Base-by-base conservation (phyloP, 2,113 vertebrate genomes). In the Seriola quinqueradiata region DNA sequence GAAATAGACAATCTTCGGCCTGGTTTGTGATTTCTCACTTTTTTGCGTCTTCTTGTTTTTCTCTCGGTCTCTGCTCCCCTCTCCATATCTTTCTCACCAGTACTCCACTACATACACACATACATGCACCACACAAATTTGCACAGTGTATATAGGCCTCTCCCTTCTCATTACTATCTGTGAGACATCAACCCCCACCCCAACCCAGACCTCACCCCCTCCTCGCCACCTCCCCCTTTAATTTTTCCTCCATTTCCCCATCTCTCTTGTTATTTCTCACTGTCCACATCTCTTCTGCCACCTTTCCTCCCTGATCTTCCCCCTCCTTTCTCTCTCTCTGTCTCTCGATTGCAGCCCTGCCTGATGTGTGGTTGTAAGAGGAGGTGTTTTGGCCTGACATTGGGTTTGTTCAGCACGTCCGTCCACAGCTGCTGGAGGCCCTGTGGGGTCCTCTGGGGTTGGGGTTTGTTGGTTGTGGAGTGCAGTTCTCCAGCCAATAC, bases 401-500 rank as follows among this genome's bases (percentile, higher is more conserved):
- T 87, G 86, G 82, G 84, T 92, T 94, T 92, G 84, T 90, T 83
- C 74, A 77, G 89, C 90, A 90, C 75, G 85, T 93, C 71, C 17
- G 34, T 87, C 84, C 71, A 80, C 81, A 86, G 80, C 79, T 90
- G 86, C 91, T 82, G 70, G 66, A 87, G 74, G 90, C 85, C 89
- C 84, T 72, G 65, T 72, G 68, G 82, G 82, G 66, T 90, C 87
- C 89, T 80, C 61, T 76, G 72, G 83, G 85, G 82, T 90, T 21
- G 59, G 83, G 89, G 63, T 80, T 67, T 85, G 81, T 77, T 86
- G 86, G 77, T 88, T 72, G 86, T 79, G 80, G 81, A 90, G 78
- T 74, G 65, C 19, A 17, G 57, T 44, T 84, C 83, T 88, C 75
- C 71, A 82, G 83, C 80, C 77, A 79, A 69, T 69, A 52, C 5